Base-by-base conservation (phyloP, 2,113 vertebrate species). In the Scalopus aquaticus region DNA sequence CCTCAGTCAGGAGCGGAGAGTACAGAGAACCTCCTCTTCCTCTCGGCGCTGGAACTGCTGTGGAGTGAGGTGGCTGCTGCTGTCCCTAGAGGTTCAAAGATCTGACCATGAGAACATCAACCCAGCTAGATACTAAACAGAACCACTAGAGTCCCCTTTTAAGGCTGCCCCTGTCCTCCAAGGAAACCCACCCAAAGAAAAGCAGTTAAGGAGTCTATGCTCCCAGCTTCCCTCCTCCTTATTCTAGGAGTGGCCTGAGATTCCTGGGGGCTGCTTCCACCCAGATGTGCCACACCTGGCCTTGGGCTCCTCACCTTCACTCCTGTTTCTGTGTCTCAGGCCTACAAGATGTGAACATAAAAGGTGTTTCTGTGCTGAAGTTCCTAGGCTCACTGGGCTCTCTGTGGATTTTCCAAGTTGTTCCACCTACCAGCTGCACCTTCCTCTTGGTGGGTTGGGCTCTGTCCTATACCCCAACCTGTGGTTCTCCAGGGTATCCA, bases 21-120 rank as follows among this genome's bases (percentile, higher is more conserved):
- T 60, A 3, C 19, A 56, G 54, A 56, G 20, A 19, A 17, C 2
- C 22, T 80, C 24, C 35, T 84, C 0, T n/a, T 67, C 3, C 1
- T 67, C 15, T 81, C 26, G 30, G 64, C 26, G 54, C 35, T 77
- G 46, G 64, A 69, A 49, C 54, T 73, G 62, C 1, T 12, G n/a
- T 6, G 9, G 56, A 13, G 1, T 60, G 17, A 9, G 16, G 37
- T 74, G 51, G 9, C 15, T 0, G 0, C 13, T 17, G 46, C 4
- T n/a, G 73, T 37, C 1, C 0, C 30, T 51, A 12, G 8, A 22
- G 35, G 1, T 60, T 49, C 64, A 56, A 73, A 69, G 37, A 42
- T 67, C 49, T 91, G 39, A 9, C 16, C 20, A 15, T 4, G 16
- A 35, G 4, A 81, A 5, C 9, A 3, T 56, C 37, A 46, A 5